Base-by-base conservation (phyloP, 2,797 vertebrate species). In the Champsocephalus esox region DNA sequence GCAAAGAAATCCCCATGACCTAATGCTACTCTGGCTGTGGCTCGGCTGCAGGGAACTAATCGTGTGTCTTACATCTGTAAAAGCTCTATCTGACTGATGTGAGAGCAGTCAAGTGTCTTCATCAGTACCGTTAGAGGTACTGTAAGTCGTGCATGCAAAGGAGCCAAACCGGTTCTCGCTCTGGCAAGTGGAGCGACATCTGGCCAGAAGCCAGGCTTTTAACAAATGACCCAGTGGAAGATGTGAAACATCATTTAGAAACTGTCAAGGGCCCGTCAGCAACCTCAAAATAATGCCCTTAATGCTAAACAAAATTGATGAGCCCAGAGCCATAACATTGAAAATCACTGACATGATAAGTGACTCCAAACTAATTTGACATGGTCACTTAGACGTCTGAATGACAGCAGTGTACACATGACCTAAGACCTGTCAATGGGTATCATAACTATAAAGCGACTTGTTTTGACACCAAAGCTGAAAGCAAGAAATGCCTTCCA, bases 271-370 rank as follows among this genome's bases (percentile, higher is more conserved):
- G 75, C 49, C 79, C 89, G 89, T 89, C 92, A 75, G 84, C 83
- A 63, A 80, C 54, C 77, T 86, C 72, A 83, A 89, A 89, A 87
- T 86, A 88, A 90, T 85, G 68, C 66, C 70, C 73, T 77, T 77
- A 88, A 87, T 81, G 87, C 82, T 64, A 79, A 90, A 83, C 75
- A 85, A 79, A 92, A 91, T 87, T 82, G 79, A 91, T 90, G 85
- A 89, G 74, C 81, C 73, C 0, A 0, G 44, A 70, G 87, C 75
- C 56, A 76, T 85, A 83, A 86, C 88, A 87, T 56, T 86, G 82
- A 90, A 82, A 85, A 87, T 89, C 80, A 77, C 68, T 54, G 80
- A 84, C 89, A 88, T 89, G 90, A 91, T 88, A 90, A 92, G 87
- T 88, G 69, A 58, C 82, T 79, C 63, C 67, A 72, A 83, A 88